These are phyloP conservation scores for Heterodera schachtii DNA, from an alignment of 1,140 invertebrate species.

Conservation along the genomic window DNA sequence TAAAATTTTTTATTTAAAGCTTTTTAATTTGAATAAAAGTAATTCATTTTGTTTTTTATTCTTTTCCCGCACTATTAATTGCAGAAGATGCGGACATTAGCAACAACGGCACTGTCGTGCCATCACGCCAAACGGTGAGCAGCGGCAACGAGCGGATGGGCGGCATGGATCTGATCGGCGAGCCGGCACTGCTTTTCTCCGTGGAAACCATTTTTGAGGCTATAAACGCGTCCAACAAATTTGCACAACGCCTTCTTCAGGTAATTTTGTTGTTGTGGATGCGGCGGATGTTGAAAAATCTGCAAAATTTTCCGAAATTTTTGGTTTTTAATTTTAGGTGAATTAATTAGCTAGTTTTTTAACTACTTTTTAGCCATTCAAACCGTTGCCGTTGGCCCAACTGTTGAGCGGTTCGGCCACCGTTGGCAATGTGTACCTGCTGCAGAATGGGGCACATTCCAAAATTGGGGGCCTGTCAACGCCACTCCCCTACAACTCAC, in stretches of 20 bases:
- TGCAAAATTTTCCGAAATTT: neutral
- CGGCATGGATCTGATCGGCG: slow-evolving; percentile 37
- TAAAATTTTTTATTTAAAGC: too few species aligned
- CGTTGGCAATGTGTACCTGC: neutral
- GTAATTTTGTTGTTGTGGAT: neutral
- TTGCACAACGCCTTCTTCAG: slow-evolving; percentile 32
- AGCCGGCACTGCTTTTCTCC: slow-evolving; percentile 42
- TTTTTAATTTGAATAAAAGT: too few species aligned
- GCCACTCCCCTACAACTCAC: neutral
- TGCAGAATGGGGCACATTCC: neutral
- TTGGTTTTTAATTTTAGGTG: neutral
- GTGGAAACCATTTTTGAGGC: slow-evolving; percentile 45
- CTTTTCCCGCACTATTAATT: too few species aligned
- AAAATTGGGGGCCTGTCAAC: neutral
- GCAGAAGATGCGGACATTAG: too few species aligned
- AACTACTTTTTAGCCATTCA: slow-evolving; percentile 12
- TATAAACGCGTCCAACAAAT: slow-evolving; percentile 56
- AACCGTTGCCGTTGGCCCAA: slow-evolving; percentile 8
- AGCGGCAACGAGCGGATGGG: neutral
- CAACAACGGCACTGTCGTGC: too few species aligned
- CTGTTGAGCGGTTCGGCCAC: neutral
- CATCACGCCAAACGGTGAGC: neutral
- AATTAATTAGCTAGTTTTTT: neutral
- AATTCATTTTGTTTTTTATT: too few species aligned
- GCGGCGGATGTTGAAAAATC: too few species aligned